These are phyloP conservation scores for Philotrypesis tridentata DNA, from an alignment of 1,140 invertebrate species.

Conservation along the genomic window DNA sequence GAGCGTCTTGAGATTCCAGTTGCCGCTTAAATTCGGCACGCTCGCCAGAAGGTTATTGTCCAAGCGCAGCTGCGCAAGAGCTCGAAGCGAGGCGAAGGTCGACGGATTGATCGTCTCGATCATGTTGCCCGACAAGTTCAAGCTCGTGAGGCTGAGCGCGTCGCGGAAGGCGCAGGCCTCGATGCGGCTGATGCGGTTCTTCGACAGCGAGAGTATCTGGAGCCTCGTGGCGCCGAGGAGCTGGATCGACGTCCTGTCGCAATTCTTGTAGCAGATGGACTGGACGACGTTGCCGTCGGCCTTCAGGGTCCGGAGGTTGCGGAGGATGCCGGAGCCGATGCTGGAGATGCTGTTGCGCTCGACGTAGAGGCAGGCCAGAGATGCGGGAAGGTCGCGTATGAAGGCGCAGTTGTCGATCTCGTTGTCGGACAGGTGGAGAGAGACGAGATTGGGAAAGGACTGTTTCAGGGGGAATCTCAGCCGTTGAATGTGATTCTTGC, in stretches of 20 bases:
- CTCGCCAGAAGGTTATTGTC: conserved; percentile 58
- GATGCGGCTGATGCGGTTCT: conserved; percentile 56
- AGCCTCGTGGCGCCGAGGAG: conserved; percentile 51
- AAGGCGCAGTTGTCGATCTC: conserved; percentile 54
- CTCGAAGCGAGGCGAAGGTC: conserved; percentile 49
- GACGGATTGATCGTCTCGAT: conserved; percentile 44
- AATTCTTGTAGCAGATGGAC: conserved; percentile 55
- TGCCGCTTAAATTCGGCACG: conserved; percentile 56
- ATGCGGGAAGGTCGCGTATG: conserved; percentile 55
- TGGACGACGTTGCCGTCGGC: conserved; percentile 58
- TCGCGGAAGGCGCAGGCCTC: conserved; percentile 57
- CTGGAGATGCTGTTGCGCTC: conserved; percentile 59
- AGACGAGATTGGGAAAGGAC: conserved; percentile 57
- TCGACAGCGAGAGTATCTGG: conserved; percentile 55
- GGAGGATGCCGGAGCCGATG: conserved; percentile 38
- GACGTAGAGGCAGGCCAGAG: conserved; percentile 56
- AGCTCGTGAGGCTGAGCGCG: conserved; percentile 45
- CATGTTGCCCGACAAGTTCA: conserved; percentile 63
- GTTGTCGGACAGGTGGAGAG: conserved; percentile 63
- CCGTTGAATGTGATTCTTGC: conserved; percentile 51
- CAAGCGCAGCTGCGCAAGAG: conserved; percentile 56
- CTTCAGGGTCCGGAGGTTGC: conserved; percentile 51
- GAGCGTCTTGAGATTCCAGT: conserved; percentile 52
- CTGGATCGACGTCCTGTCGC: conserved; percentile 40
- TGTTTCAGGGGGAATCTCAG: conserved; percentile 52